These are phyloP conservation scores for Bembecia ichneumoniformis DNA, from an alignment of 2,888 invertebrate species.

Conservation along the genomic window DNA sequence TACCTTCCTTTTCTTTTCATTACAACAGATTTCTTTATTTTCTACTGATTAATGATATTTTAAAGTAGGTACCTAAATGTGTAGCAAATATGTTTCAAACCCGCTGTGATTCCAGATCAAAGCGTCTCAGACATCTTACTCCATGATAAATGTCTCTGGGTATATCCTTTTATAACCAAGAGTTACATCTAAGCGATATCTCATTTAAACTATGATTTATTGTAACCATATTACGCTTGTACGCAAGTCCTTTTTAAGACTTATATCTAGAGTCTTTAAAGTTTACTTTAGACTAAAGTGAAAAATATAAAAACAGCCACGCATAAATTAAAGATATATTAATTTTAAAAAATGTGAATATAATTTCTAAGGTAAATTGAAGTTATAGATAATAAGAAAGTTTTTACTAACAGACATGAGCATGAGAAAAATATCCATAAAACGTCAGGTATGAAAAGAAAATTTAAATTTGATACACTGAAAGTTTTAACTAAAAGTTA, in stretches of 20 bases:
- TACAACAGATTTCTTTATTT: too few species aligned
- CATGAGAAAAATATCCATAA: too few species aligned
- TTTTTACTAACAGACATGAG: too few species aligned
- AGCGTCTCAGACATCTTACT: slow-evolving; percentile 20
- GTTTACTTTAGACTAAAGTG: too few species aligned
- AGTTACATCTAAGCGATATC: neutral
- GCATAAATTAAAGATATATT: neutral
- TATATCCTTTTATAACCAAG: neutral
- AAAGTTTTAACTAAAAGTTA: too few species aligned
- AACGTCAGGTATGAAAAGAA: too few species aligned
- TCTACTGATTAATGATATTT: too few species aligned
- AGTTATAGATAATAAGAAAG: too few species aligned
- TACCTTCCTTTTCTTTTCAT: too few species aligned
- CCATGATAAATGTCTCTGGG: slow-evolving; percentile 21
- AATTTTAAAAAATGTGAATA: neutral
- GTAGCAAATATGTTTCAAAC: neutral
- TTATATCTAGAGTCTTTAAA: too few species aligned
- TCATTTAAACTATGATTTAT: neutral
- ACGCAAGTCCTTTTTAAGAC: neutral
- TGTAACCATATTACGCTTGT: neutral
- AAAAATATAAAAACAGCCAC: neutral
- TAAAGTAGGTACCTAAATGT: neutral
- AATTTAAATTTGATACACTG: too few species aligned
- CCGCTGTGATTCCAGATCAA: neutral
- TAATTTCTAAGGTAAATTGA: too few species aligned